Percentiles rank a stretch among this genome's conserved stretches.
Evolutionary conservation across 2,888 invertebrate genomes (phyloP).

Genomic region (Stenodera caucasica): DNA sequence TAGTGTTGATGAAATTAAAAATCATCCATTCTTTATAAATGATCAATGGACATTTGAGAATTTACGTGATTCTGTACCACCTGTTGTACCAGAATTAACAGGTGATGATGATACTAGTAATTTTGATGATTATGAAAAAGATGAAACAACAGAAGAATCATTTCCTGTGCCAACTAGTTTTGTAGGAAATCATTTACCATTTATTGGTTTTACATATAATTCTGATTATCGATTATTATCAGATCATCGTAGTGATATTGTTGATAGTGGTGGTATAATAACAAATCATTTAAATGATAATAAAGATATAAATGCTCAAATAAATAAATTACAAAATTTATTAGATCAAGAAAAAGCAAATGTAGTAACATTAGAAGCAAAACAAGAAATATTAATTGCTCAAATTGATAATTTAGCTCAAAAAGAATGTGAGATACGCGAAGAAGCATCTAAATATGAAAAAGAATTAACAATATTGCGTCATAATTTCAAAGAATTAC

Average conservation of each 20-base stretch:
- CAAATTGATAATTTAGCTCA: constrained; percentile 78
- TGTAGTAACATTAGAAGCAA: constrained; percentile 73
- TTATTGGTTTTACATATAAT: constrained; percentile 89
- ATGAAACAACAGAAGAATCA: constrained; percentile 88
- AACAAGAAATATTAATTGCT: constrained; percentile 70
- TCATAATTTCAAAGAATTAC: constrained; percentile 87
- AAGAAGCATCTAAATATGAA: constrained; percentile 81
- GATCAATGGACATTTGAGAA: constrained; percentile 98
- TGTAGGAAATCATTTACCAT: constrained; percentile 97
- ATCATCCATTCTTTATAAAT: constrained; percentile 93
- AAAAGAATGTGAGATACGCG: constrained; percentile 76
- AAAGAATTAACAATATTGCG: constrained; percentile 82
- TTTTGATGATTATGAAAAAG: constrained; percentile 97
- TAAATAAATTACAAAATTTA: constrained; percentile 72
- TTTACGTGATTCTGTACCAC: constrained; percentile 90
- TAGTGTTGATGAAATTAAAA: constrained; percentile 93
- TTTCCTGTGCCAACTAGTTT: constrained; percentile 98
- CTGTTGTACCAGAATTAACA: constrained; percentile 92
- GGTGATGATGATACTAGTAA: constrained; percentile 98
- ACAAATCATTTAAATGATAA: constrained; percentile 59
- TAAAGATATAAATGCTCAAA: constrained; percentile 48
- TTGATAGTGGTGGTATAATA: constrained; percentile 62
- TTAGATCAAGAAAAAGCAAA: constrained; percentile 75
- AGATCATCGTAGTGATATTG: constrained; percentile 60
- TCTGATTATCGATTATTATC: constrained; percentile 82